Percentiles rank a stretch among this genome's conserved stretches.
phyloP scores from a whole-genome alignment of 2,113 vertebrate genomes.

The Boleophthalmus pectinirostris region DNA sequence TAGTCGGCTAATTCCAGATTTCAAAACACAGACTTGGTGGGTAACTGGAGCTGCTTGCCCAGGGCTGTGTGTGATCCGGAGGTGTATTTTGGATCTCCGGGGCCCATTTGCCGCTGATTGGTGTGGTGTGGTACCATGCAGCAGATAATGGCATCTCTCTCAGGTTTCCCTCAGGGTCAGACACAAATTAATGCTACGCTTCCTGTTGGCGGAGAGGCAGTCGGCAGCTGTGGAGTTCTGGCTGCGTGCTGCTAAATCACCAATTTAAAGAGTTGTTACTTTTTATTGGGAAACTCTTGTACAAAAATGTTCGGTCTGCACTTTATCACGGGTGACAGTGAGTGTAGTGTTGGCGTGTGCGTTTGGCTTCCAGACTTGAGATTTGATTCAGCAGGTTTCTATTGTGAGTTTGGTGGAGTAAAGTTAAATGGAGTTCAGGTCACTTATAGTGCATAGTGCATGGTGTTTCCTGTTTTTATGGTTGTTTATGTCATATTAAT shows the following conservation, averaged over 20 bases:
- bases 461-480: neutral
- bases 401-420: neutral
- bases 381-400: neutral
- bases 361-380: neutral
- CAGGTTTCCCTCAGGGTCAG: constrained; percentile 75
- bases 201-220: constrained; percentile 66
- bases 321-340: neutral
- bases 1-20: constrained; percentile 47
- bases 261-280: constrained; percentile 2
- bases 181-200: constrained; percentile 70
- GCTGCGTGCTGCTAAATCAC: constrained; percentile 25
- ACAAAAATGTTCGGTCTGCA: neutral
- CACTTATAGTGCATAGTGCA: neutral
- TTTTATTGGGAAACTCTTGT: constrained; percentile 11
- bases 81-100: constrained; percentile 59
- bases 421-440: neutral
- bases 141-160: constrained; percentile 74
- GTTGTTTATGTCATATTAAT: neutral
- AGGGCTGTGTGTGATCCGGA: constrained; percentile 38
- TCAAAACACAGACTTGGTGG: constrained; percentile 45
- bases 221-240: constrained; percentile 55
- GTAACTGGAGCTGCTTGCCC: constrained; percentile 36
- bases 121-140: constrained; percentile 56
- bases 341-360: neutral
- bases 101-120: constrained; percentile 65